Evolutionary conservation across 1,140 invertebrate genomes (phyloP), one percentile per base, ranked within the genome.

Genomic region (Sarcophaga peregrina): DNA sequence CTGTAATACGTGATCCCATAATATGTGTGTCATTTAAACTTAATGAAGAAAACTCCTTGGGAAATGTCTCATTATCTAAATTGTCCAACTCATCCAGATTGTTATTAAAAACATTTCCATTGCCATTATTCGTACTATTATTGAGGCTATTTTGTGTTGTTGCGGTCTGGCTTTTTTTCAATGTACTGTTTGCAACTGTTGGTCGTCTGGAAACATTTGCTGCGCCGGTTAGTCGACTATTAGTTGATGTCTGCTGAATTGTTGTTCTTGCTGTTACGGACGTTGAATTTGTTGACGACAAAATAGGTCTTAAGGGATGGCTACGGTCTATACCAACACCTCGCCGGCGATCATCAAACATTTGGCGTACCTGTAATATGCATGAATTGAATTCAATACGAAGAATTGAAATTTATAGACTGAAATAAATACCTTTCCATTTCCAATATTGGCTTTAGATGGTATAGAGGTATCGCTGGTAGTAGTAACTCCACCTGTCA

Each of bases 301-400:
- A 86, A 82, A 91, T 90, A n/a, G 95, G 95, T 86, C 96, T 94
- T 15, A 96, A 90, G 0, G 95, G 95, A 90, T 96, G 95, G 87
- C 95, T 95, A 83, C 95, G 94, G 91, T 96, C 95, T 85, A 96
- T 95, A 47, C 95, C 95, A 8, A 93, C 93, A 78, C 93, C 93
- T 76, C 93, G 93, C 47, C 95, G 92, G 15, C 95, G 92, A 86
- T 96, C 95, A 85, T 96, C 95, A 87, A 96, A 96, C 94, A 96
- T 95, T 91, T 95, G 94, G n/a, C 94, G 92, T 5, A 95, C 94
- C 92, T 94, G 15, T 8, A 37, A 37, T 37, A 37, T 37, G 25
- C 4, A 37, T 37, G 25, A 37, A 13, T 58, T 58, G 5, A 13
- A 58, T 58, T 3, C 11, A 58, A 58, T 58, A 13, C 54, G 5